Percentiles rank a stretch among this genome's conserved stretches.
These are phyloP conservation scores for Polyommatus iphigenia DNA, from an alignment of 2,888 invertebrate species.

Conservation along the genomic window DNA sequence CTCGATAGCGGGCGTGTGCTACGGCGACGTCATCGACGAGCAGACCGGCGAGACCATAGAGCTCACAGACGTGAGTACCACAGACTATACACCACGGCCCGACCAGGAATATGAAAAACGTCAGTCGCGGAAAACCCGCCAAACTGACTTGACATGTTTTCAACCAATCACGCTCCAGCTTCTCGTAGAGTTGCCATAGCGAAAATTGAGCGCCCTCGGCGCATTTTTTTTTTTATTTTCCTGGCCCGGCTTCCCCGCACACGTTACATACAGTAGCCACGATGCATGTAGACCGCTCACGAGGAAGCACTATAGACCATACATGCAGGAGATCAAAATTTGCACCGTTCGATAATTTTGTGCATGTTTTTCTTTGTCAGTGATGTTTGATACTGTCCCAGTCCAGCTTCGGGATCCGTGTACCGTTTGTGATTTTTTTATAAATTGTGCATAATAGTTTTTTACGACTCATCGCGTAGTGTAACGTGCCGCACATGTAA, in stretches of 20 bases:
- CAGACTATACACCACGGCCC: not conserved
- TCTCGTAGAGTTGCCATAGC: not conserved
- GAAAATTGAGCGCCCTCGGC: not conserved
- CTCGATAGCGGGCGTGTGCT: conserved; percentile 94
- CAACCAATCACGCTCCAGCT: not conserved
- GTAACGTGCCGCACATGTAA: not conserved
- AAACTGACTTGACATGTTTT: not conserved
- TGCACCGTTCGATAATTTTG: conserved; percentile 30
- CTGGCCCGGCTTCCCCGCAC: conserved; percentile 1
- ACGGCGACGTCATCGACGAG: conserved; percentile 95
- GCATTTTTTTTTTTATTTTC: conserved; percentile 3
- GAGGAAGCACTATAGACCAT: conserved; percentile 24
- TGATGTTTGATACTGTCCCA: conserved; percentile 33
- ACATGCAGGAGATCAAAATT: conserved; percentile 14
- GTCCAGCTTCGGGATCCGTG: conserved; percentile 32
- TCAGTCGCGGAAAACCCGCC: not conserved
- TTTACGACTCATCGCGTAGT: conserved; percentile 27
- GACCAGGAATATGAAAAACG: not conserved
- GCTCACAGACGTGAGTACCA: conserved; percentile 85
- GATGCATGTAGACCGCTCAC: conserved; percentile 26
- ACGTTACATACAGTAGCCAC: conserved; percentile 14
- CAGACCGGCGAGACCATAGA: conserved; percentile 93
- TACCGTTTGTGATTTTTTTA: conserved; percentile 32
- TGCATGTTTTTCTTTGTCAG: conserved; percentile 33
- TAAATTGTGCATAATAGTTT: conserved; percentile 29